phyloP scores from a whole-genome alignment of 2,113 vertebrate species.

The Tachysurus fulvidraco region DNA sequence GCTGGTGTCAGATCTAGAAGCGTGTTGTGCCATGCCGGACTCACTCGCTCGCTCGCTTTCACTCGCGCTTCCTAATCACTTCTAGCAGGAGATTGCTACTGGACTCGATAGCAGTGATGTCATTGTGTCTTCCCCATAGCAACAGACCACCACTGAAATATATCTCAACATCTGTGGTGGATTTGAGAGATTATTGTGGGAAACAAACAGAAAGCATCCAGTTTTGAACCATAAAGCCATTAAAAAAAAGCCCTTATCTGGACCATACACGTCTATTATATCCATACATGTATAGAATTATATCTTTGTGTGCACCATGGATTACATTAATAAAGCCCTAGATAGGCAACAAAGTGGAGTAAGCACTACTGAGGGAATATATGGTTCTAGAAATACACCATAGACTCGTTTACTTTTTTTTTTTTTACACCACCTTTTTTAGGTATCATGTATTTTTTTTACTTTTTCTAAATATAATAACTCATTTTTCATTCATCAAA shows the following conservation, averaged over 20 bases:
- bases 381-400: background rate
- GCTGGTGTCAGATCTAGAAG: background rate
- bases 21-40: background rate
- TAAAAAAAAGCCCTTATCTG: background rate
- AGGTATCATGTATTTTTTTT: background rate
- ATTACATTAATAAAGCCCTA: background rate
- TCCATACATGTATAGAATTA: background rate
- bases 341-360: background rate
- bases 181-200: background rate
- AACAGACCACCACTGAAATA: background rate
- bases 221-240: background rate
- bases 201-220: background rate
- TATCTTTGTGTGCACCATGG: background rate
- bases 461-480: background rate
- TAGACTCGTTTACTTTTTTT: background rate
- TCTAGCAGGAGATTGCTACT: background rate
- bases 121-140: background rate
- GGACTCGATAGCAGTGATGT: background rate
- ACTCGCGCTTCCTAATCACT: background rate
- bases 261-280: background rate
- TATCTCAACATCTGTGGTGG: background rate
- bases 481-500: background rate
- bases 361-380: conserved; percentile 8
- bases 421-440: background rate
- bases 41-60: too few species aligned